phyloP scores from a whole-genome alignment of 1,140 invertebrate species.

The Drosophila lacertosa region DNA sequence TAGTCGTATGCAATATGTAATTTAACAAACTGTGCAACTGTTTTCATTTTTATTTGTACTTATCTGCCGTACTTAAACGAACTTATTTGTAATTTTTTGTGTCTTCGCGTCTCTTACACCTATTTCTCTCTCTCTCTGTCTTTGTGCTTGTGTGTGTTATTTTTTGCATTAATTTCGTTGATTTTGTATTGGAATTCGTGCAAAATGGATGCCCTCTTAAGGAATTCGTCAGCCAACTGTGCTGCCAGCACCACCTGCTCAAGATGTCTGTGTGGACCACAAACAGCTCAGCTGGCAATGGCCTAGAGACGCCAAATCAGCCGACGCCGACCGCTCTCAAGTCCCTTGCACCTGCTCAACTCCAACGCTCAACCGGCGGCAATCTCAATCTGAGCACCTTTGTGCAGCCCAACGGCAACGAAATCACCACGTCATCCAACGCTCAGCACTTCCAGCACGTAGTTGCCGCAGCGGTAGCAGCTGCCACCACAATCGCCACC shows the following conservation, averaged over 20 bases:
- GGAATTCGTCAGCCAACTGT: slow-evolving; percentile 9
- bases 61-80: slow-evolving; percentile 60
- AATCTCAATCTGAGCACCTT: slow-evolving; percentile 35
- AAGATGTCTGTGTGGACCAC: slow-evolving; percentile 85
- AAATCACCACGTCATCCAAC: slow-evolving; percentile 27
- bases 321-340: slow-evolving; percentile 29
- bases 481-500: slow-evolving; percentile 68
- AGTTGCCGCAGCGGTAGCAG: slow-evolving; percentile 68
- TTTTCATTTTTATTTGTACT: slow-evolving; percentile 33
- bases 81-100: slow-evolving; percentile 27
- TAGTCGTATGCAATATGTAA: slow-evolving; percentile 34
- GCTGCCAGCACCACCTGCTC: slow-evolving; percentile 9
- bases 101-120: neutral
- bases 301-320: slow-evolving; percentile 73
- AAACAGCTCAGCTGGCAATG: slow-evolving; percentile 77
- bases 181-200: slow-evolving; percentile 25
- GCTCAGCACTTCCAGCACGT: slow-evolving; percentile 71
- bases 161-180: slow-evolving; percentile 19
- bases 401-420: slow-evolving; percentile 24
- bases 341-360: slow-evolving; percentile 12
- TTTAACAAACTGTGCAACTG: slow-evolving; percentile 16
- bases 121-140: neutral
- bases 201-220: slow-evolving; percentile 53
- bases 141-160: slow-evolving; percentile 7
- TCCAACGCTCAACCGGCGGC: slow-evolving; percentile 22